Base-by-base conservation (phyloP, 2,113 vertebrate genomes). In the Brachyhypopomus occidentalis region DNA sequence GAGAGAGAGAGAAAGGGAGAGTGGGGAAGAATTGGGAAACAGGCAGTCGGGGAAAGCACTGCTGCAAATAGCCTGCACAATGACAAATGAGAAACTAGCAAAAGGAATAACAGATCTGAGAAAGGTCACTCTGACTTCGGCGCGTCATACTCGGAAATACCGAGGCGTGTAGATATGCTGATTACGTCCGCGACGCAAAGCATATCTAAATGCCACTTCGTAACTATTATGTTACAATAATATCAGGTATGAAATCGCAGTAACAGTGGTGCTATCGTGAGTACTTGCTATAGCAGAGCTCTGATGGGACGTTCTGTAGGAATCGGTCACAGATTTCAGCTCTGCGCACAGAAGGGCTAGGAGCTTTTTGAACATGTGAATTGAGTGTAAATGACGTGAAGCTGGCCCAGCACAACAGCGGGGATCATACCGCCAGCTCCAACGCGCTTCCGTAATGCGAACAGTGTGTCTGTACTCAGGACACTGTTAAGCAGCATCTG, bases 71-170 rank as follows among this genome's bases (percentile, higher is more conserved):
- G 63, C 48, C n/a, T 23, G 69, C 2, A 9, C 38, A 5, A 41
- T 5, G 3, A 34, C 22, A 78, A 69, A 64, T 41, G 25, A 59
- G 36, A 71, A 20, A 79, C 67, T 48, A 72, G 17, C 67, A 45
- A 66, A 22, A 41, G 66, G 27, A 38, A 62, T 27, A 79, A 71
- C 60, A 72, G 67, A 72, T 72, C 55, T 72, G 67, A 79, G 19
- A 72, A 72, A 72, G 56, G 77, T 79, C 77, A 79, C 45, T 14
- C 12, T 52, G 30, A 5, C 36, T 79, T 71, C 67, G 16, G 67
- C 16, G 36, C 55, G 16, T 59, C n/a, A 16, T 19, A 71, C 58
- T 59, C n/a, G 9, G 55, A 79, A 79, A 79, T 45, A 55, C 27
- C 66, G 59, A 14, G 17, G 17, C 27, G 67, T 55, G 77, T n/a